Percentiles rank a stretch among this genome's conserved stretches.
Evolutionary conservation across 1,140 invertebrate genomes (phyloP).

Genomic region (Euglossa dilemma): DNA sequence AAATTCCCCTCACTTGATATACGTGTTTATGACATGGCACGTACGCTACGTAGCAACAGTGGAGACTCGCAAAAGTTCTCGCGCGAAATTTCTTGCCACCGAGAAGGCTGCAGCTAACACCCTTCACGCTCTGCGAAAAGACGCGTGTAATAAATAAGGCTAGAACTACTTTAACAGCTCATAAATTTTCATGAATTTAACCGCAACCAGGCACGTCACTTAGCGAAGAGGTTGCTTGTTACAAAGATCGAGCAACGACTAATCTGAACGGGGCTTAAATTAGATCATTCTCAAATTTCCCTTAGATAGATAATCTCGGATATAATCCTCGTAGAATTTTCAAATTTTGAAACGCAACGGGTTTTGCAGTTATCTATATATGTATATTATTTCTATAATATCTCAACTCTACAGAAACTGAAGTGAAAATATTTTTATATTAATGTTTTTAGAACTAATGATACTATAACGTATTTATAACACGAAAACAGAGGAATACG

Average conservation of each 20-base stretch:
- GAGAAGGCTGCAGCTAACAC: slow-evolving; percentile 30
- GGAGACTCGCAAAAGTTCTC: slow-evolving; percentile 43
- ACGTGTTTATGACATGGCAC: slow-evolving; percentile 4
- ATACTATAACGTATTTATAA: too few relatives aligned
- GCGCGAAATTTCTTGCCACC: slow-evolving; percentile 48
- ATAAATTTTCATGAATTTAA: slow-evolving; percentile 31
- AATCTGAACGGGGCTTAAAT: neutral
- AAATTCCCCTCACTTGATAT: slow-evolving; percentile 50
- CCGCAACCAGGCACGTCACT: neutral
- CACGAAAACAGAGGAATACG: too few relatives aligned
- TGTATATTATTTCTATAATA: too few relatives aligned
- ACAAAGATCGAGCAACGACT: neutral
- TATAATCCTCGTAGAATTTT: too few relatives aligned
- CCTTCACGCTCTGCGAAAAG: slow-evolving; percentile 30
- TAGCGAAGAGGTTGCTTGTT: neutral
- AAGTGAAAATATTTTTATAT: too few relatives aligned
- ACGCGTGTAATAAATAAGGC: slow-evolving; percentile 39
- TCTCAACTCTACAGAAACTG: too few relatives aligned
- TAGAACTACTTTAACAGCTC: neutral
- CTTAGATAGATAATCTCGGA: too few relatives aligned
- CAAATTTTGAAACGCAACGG: too few relatives aligned
- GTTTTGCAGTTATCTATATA: too few relatives aligned
- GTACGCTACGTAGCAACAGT: slow-evolving; percentile 44
- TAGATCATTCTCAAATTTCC: neutral
- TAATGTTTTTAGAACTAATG: too few relatives aligned